Evolutionary conservation across 2,888 invertebrate genomes (phyloP), one percentile per base, ranked within the genome.

Genomic region (Glyphotaelius pellucidus): DNA sequence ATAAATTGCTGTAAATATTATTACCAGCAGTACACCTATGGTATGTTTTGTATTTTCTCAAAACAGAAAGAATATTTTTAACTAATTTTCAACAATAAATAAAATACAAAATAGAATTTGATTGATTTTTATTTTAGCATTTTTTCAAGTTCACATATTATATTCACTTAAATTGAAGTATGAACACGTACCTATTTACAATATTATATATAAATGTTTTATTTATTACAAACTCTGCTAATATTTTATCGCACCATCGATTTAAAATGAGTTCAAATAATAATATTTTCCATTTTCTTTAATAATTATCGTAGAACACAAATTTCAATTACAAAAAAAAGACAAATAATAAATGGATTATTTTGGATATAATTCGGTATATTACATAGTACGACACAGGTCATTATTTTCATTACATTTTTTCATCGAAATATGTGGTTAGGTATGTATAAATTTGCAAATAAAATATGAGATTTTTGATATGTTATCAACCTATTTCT

Each of bases 161-260:
- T 92, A 93, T 91, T 92, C 91, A 92, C 91, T 93, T 92, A 93
- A 92, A 90, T 0, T 92, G 93, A 93, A 91, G 83, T 93, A 93
- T 93, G 93, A 93, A 93, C 93, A 93, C 93, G 92, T 25, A 67
- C 67, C 67, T 93, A 93, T 93, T 52, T 93, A 93, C 93, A 93
- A 90, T 47, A 47, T 91, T 93, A 93, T 92, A 90, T 93, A 89
- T 89, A 80, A 89, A 89, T 79, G 67, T 89, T 38, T 80, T 35
- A 91, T 92, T 85, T 90, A 89, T 85, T 90, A 90, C 90, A 90
- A 91, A 91, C 90, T 92, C 90, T 80, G 38, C 79, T 89, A 87
- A 80, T 91, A 80, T 92, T 79, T 92, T 38, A 87, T 91, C 92
- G 89, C 93, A 93, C 92, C 91, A 91, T 92, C 93, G 88, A 89